These are phyloP conservation scores for Engystomops pustulosus DNA, from an alignment of 2,113 vertebrate species.

Conservation along the genomic window DNA sequence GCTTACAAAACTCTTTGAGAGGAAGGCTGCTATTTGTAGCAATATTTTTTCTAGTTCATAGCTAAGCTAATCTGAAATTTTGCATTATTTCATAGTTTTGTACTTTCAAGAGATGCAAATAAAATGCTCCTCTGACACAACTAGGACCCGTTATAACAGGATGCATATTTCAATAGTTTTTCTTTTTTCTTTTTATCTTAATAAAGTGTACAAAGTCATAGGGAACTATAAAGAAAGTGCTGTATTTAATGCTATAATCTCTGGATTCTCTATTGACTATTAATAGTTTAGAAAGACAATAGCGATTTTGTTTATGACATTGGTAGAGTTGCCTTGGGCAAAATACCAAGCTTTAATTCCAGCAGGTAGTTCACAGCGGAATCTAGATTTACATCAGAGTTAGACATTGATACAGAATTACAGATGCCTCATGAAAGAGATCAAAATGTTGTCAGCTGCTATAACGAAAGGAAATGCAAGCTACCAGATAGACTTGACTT, in stretches of 20 bases:
- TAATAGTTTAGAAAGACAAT: slow-evolving; percentile 24
- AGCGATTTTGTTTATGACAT: slow-evolving; percentile 32
- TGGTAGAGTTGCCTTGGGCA: slow-evolving; percentile 18
- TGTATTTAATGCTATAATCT: background rate
- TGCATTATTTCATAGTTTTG: background rate
- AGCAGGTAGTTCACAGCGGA: slow-evolving; percentile 23
- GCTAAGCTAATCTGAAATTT: background rate
- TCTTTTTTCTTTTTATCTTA: background rate
- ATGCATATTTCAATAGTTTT: background rate
- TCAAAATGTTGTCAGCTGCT: slow-evolving; percentile 42
- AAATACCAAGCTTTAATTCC: slow-evolving; percentile 11
- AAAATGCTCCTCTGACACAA: background rate
- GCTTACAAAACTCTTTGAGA: background rate
- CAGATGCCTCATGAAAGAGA: slow-evolving; percentile 46
- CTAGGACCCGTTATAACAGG: background rate
- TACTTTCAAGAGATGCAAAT: background rate
- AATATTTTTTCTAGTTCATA: background rate
- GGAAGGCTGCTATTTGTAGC: background rate
- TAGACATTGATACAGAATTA: slow-evolving; percentile 44
- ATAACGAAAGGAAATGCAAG: slow-evolving; percentile 42
- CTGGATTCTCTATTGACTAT: background rate
- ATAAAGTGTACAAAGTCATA: slow-evolving; percentile 20
- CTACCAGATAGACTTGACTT: slow-evolving; percentile 54
- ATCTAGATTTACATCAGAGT: slow-evolving; percentile 32
- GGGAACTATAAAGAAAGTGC: slow-evolving; percentile 6